These are phyloP conservation scores for Cylindroiulus punctatus DNA, from an alignment of 2,888 invertebrate genomes.

Conservation along the genomic window DNA sequence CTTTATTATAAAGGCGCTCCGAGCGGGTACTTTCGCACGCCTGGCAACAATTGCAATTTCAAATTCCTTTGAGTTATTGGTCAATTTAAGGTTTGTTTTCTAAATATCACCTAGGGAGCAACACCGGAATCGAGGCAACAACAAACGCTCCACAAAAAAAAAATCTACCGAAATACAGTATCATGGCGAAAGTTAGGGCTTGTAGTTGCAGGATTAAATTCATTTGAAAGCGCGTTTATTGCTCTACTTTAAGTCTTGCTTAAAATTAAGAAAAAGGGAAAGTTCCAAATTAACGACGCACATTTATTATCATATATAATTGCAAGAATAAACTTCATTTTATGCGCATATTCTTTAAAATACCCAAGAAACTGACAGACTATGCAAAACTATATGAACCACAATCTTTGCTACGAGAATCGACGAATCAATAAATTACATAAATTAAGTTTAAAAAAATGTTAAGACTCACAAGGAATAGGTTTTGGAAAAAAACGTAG, in stretches of 20 bases:
- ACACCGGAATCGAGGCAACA: not conserved
- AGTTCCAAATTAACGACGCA: too few relatives aligned
- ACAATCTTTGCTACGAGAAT: too few relatives aligned
- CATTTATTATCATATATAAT: too few relatives aligned
- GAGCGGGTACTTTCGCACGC: not conserved
- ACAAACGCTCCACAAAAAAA: not conserved
- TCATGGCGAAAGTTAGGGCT: not conserved
- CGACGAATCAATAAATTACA: too few relatives aligned
- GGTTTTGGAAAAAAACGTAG: too few relatives aligned
- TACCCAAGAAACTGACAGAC: too few relatives aligned
- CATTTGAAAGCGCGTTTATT: not conserved
- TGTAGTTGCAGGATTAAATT: not conserved
- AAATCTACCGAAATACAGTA: not conserved
- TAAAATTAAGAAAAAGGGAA: not conserved
- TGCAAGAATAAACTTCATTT: too few relatives aligned
- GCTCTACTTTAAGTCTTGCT: not conserved
- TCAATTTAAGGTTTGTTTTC: not conserved
- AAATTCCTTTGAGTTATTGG: conserved; percentile 3
- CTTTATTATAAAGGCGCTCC: not conserved
- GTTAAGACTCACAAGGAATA: too few relatives aligned
- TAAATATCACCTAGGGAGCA: conserved; percentile 35
- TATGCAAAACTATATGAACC: too few relatives aligned
- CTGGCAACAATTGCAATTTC: conserved; percentile 1
- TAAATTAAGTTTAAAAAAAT: too few relatives aligned
- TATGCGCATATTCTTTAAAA: too few relatives aligned